Evolutionary conservation across 2,888 invertebrate genomes (phyloP).

Genomic region (Trichopria drosophilae): DNA sequence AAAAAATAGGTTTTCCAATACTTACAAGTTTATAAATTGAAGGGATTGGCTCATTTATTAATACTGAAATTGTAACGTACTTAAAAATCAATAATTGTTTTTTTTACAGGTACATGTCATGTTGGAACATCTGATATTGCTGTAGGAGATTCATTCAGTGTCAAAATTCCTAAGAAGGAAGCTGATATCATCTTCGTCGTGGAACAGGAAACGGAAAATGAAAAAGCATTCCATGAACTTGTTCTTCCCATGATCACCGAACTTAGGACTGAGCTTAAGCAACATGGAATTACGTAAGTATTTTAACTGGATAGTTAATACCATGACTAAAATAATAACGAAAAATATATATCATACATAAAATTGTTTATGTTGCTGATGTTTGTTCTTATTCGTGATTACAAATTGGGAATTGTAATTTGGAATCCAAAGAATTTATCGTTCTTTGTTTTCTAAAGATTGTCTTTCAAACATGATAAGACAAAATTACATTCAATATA

Average conservation of each 20-base stretch:
- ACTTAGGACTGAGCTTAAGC: constrained; percentile 65
- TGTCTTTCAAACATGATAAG: no score
- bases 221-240: constrained; percentile 67
- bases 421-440: no score
- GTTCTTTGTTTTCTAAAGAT: no score
- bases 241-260: constrained; percentile 66
- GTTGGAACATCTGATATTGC: constrained; percentile 58
- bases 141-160: constrained; percentile 67
- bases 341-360: no score
- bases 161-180: constrained; percentile 71
- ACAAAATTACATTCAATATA: no score
- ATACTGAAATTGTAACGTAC: no score
- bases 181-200: constrained; percentile 82
- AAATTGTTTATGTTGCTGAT: no score
- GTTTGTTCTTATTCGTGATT: no score
- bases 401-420: no score
- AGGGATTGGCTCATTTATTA: no score
- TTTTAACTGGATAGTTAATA: constrained; percentile 21
- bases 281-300: constrained; percentile 67
- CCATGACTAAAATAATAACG: no score
- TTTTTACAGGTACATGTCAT: constrained; percentile 57
- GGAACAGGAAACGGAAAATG: constrained; percentile 68
- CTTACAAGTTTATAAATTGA: neutral
- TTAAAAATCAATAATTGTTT: neutral
- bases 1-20: neutral